Evolutionary conservation across 2,797 vertebrate species (phyloP).

Genomic region (Trematomus bernacchii): DNA sequence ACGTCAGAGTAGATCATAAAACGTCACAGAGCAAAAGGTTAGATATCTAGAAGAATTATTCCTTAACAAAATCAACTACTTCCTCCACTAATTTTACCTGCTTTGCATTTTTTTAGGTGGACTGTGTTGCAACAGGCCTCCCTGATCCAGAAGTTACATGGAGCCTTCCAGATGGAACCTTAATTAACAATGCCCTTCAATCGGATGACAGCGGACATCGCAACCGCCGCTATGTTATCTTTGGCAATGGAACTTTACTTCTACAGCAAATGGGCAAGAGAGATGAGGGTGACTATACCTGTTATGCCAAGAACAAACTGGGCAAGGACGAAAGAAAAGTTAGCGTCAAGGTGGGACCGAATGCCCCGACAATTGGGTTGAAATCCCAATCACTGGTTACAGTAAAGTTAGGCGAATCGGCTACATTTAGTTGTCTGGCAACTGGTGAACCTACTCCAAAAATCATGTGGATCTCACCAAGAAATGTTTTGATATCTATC

Average conservation of each 20-base stretch:
- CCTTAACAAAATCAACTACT: not conserved
- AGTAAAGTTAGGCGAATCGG: constrained; percentile 76
- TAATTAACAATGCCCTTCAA: constrained; percentile 86
- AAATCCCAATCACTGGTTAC: constrained; percentile 72
- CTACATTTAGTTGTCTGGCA: constrained; percentile 80
- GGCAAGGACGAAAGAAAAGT: constrained; percentile 87
- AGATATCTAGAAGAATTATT: too few relatives aligned
- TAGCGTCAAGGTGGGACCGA: constrained; percentile 80
- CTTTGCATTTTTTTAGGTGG: constrained; percentile 70
- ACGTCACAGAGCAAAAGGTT: too few relatives aligned
- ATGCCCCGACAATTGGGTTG: constrained; percentile 73
- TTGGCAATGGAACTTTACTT: constrained; percentile 87
- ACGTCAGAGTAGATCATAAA: too few relatives aligned
- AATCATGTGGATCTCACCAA: constrained; percentile 85
- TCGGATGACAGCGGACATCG: constrained; percentile 84
- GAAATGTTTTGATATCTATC: constrained; percentile 74
- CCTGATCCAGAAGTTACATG: constrained; percentile 88
- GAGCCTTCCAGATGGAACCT: constrained; percentile 88
- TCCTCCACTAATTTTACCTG: not conserved
- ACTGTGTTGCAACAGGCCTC: constrained; percentile 87
- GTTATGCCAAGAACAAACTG: constrained; percentile 85
- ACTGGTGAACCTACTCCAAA: constrained; percentile 79
- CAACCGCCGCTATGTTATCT: constrained; percentile 83
- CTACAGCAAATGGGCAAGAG: constrained; percentile 85
- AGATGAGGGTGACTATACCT: constrained; percentile 89